Evolutionary conservation across 1,140 invertebrate species (phyloP).

Genomic region (Marisa cornuarietis): DNA sequence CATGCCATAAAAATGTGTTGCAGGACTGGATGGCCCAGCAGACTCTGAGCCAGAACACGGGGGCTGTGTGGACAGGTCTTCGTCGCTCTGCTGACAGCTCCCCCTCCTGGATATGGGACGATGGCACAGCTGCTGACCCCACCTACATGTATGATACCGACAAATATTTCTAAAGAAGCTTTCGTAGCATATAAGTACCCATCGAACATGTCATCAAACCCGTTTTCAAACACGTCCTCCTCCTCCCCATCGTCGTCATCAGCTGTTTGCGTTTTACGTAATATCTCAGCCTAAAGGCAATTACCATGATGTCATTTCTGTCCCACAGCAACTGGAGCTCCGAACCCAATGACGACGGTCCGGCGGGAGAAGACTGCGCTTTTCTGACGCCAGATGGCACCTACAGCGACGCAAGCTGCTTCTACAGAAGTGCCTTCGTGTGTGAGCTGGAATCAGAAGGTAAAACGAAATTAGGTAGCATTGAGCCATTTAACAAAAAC

Average conservation of each 20-base stretch:
- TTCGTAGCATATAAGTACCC: not conserved
- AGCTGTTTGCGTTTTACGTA: not conserved
- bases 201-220: not conserved
- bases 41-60: not conserved
- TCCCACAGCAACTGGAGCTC: not conserved
- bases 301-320: not conserved
- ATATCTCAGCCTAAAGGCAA: not conserved
- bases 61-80: slow-evolving; percentile 11
- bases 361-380: not conserved
- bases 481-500: too few relatives aligned
- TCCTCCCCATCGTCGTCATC: not conserved
- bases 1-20: not conserved
- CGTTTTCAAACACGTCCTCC: not conserved
- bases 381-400: not conserved
- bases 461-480: not conserved
- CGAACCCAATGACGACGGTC: not conserved
- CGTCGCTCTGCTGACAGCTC: not conserved
- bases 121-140: not conserved
- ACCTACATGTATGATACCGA: not conserved
- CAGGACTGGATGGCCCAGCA: not conserved
- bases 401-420: slow-evolving; percentile 3
- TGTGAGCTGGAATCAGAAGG: slow-evolving; percentile 13
- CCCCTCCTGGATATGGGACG: not conserved
- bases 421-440: not conserved
- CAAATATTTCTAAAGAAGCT: not conserved